Conservation (phyloP, 1,140 invertebrate genomes). For the Bombus confusus region DNA sequence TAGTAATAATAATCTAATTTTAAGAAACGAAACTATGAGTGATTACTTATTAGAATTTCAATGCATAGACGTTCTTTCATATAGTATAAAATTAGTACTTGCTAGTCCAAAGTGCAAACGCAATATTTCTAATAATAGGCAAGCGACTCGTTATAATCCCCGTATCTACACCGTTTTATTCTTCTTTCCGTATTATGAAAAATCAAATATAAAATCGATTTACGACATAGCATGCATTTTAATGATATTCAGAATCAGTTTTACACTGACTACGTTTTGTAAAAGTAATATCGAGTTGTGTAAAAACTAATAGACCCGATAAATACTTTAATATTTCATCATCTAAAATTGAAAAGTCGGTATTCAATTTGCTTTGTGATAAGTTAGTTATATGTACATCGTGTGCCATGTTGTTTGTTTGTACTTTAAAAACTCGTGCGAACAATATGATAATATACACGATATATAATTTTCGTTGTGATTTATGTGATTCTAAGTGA, state of each 20-base stretch:
- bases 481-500: background rate
- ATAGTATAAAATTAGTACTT: slow-evolving; percentile 12
- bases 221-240: background rate
- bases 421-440: background rate
- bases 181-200: background rate
- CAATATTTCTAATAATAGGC: background rate
- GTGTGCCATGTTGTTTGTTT: slow-evolving; percentile 18
- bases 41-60: background rate
- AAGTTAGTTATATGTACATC: slow-evolving; percentile 6
- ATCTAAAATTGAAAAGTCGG: background rate
- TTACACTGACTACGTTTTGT: background rate
- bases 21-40: background rate
- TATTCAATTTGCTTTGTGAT: slow-evolving; percentile 36
- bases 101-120: slow-evolving; percentile 46
- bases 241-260: background rate
- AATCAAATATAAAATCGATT: background rate
- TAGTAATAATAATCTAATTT: background rate
- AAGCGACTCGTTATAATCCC: slow-evolving; percentile 1
- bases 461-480: background rate
- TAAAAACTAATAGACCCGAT: background rate
- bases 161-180: background rate
- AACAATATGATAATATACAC: background rate
- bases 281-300: background rate
- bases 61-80: background rate
- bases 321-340: background rate